Percentiles rank a stretch among this genome's conserved stretches.
Conservation (phyloP, 2,113 vertebrate species). For the Perca flavescens region DNA sequence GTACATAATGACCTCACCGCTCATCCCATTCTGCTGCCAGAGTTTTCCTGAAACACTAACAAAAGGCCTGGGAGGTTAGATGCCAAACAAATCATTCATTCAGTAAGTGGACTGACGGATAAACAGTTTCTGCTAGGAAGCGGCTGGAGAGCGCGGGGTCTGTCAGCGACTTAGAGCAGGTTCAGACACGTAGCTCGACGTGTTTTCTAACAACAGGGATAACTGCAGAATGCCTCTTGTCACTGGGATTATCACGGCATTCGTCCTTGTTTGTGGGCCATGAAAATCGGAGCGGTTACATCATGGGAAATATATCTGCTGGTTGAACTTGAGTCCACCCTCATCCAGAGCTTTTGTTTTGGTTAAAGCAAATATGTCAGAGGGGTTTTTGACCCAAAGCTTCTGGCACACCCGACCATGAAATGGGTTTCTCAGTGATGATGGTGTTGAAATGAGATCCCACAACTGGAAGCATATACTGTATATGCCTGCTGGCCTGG, state of each 20-base stretch:
- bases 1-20: conserved; percentile 79
- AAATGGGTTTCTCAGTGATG: conserved; percentile 20
- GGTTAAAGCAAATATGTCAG: conserved; percentile 24
- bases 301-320: conserved; percentile 40
- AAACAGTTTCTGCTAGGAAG: conserved; percentile 49
- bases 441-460: conserved; percentile 39
- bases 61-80: conserved; percentile 54
- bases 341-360: conserved; percentile 21
- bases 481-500: conserved; percentile 2
- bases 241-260: conserved; percentile 22
- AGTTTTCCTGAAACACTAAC: conserved; percentile 69
- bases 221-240: conserved; percentile 1
- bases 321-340: conserved; percentile 7
- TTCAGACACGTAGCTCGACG: neutral
- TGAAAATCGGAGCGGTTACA: conserved; percentile 7
- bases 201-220: conserved; percentile 8
- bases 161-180: neutral
- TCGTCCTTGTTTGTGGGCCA: neutral
- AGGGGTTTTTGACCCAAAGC: conserved; percentile 4
- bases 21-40: conserved; percentile 64
- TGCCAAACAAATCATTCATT: conserved; percentile 55
- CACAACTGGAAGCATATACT: conserved; percentile 32
- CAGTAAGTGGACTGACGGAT: conserved; percentile 37
- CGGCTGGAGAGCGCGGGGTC: conserved; percentile 11
- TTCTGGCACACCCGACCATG: conserved; percentile 20